These are phyloP conservation scores for Trachelus iudaicus DNA, from an alignment of 2,888 invertebrate species.

Conservation along the genomic window DNA sequence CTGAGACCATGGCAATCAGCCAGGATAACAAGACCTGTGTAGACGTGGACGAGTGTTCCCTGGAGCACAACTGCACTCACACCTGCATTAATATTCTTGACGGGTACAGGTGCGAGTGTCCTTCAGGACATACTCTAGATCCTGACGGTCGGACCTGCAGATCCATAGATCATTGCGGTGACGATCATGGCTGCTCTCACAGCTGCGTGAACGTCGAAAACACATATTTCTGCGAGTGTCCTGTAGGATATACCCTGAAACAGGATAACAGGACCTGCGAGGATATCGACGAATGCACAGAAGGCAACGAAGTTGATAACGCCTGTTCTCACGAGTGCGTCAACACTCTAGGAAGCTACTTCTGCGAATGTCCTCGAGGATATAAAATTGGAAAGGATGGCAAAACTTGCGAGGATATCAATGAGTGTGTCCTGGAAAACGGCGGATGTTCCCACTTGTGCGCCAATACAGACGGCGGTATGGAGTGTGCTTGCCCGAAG, in stretches of 20 bases:
- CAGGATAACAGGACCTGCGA: slow-evolving; percentile 46
- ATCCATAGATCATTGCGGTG: slow-evolving; percentile 26
- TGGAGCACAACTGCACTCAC: slow-evolving; percentile 54
- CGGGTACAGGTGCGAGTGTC: slow-evolving; percentile 52
- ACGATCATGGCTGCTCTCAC: slow-evolving; percentile 65
- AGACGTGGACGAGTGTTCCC: slow-evolving; percentile 32
- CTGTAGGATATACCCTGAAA: slow-evolving; percentile 58
- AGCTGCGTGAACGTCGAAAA: slow-evolving; percentile 67
- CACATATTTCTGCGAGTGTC: slow-evolving; percentile 68
- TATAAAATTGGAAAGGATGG: slow-evolving; percentile 63
- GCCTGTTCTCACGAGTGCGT: slow-evolving; percentile 67
- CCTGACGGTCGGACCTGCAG: slow-evolving; percentile 40
- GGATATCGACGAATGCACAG: slow-evolving; percentile 68
- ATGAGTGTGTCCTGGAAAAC: slow-evolving; percentile 65
- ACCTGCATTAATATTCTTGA: slow-evolving; percentile 48
- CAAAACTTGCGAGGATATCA: slow-evolving; percentile 55
- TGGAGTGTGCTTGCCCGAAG: slow-evolving; percentile 65
- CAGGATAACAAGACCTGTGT: slow-evolving; percentile 53
- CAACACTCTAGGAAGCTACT: slow-evolving; percentile 72
- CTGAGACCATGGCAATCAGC: slow-evolving; percentile 58
- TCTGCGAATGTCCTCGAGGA: slow-evolving; percentile 70
- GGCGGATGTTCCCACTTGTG: slow-evolving; percentile 70
- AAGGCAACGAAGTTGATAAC: slow-evolving; percentile 50
- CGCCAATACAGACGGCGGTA: slow-evolving; percentile 54
- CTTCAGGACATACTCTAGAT: slow-evolving; percentile 60